A percentile compares a stretch with the other conserved stretches of the same genome.
phyloP scores from a whole-genome alignment of 2,113 vertebrate species.

The Bos taurus region ARS-UCD2.0 NC_037329.1:4383001-4383500 shows the following conservation, averaged over 20 bases:
- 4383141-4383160: accelerated
- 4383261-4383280: background rate
- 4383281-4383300: background rate
- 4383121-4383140: background rate
- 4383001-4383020: background rate
- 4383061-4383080: background rate
- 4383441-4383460: background rate
- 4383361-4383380: background rate
- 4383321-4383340: background rate
- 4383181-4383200: background rate
- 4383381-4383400: background rate
- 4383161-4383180: background rate
- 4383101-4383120: background rate
- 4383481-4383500: background rate
- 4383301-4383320: background rate
- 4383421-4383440: background rate
- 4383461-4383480: background rate
- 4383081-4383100: background rate
- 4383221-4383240: background rate
- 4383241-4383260: background rate
- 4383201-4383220: background rate
- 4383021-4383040: background rate
- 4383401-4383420: background rate
- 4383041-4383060: background rate
- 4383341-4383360: background rate